phyloP scores from a whole-genome alignment of 1,140 invertebrate species.

The Drosophila melanogaster region Release_6_plus_ISO1_MT NT_033779.5:4453501-4454000 shows the following conservation, averaged over 20 bases:
- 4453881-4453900: conserved; percentile 94
- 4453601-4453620: conserved; percentile 85
- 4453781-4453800: conserved; percentile 95
- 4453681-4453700: conserved; percentile 60
- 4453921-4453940: conserved; percentile 95
- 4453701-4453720: conserved; percentile 70
- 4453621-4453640: conserved; percentile 86
- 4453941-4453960: conserved; percentile 95
- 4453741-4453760: conserved; percentile 85
- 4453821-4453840: conserved; percentile 94
- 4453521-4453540: conserved; percentile 73
- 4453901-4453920: conserved; percentile 98
- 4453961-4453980: conserved; percentile 98
- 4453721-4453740: conserved; percentile 63
- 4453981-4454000: conserved; percentile 97
- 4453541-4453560: conserved; percentile 77
- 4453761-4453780: conserved; percentile 95
- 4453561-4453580: conserved; percentile 81
- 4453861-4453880: conserved; percentile 98
- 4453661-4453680: conserved; percentile 88
- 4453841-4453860: conserved; percentile 98
- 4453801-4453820: conserved; percentile 94
- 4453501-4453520: conserved; percentile 83
- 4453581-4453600: conserved; percentile 79
- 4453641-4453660: conserved; percentile 89